phyloP scores from a whole-genome alignment of 2,797 vertebrate species.

The Epinephelus awoara region DNA sequence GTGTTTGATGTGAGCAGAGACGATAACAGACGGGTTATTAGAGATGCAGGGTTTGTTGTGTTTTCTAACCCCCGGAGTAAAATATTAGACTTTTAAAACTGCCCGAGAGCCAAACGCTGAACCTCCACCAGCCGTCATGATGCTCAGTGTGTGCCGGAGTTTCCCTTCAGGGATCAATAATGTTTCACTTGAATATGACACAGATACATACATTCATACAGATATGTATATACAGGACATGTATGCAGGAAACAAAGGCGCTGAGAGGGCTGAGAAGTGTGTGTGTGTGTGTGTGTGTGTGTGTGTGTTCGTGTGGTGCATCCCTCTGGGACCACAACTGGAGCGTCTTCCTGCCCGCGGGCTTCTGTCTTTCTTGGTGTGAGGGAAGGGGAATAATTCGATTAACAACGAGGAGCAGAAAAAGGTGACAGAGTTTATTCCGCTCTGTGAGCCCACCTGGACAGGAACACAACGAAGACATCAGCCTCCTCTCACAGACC shows the following conservation, averaged over 20 bases:
- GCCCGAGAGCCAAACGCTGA: neutral
- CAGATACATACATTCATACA: neutral
- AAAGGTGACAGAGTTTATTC: slow-evolving; percentile 79
- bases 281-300: neutral
- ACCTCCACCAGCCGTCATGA: neutral
- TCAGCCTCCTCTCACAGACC: no score
- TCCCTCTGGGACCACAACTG: slow-evolving; percentile 57
- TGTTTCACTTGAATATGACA: slow-evolving; percentile 14
- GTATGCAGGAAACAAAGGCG: slow-evolving; percentile 13
- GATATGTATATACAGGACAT: neutral
- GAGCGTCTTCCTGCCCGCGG: slow-evolving; percentile 68
- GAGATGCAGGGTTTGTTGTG: no score
- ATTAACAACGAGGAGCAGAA: slow-evolving; percentile 77
- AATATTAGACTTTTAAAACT: neutral
- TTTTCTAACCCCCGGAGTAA: neutral
- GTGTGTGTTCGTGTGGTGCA: neutral
- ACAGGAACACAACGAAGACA: slow-evolving; percentile 5
- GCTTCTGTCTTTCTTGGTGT: slow-evolving; percentile 36
- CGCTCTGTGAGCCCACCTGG: slow-evolving; percentile 80
- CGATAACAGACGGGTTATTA: neutral
- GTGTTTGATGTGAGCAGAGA: neutral
- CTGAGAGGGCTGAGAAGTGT: slow-evolving; percentile 15
- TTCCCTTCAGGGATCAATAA: slow-evolving; percentile 31
- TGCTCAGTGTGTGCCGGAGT: neutral
- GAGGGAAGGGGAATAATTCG: slow-evolving; percentile 72